phyloP scores from a whole-genome alignment of 1,140 invertebrate genomes.

The Coenobita brevimanus region DNA sequence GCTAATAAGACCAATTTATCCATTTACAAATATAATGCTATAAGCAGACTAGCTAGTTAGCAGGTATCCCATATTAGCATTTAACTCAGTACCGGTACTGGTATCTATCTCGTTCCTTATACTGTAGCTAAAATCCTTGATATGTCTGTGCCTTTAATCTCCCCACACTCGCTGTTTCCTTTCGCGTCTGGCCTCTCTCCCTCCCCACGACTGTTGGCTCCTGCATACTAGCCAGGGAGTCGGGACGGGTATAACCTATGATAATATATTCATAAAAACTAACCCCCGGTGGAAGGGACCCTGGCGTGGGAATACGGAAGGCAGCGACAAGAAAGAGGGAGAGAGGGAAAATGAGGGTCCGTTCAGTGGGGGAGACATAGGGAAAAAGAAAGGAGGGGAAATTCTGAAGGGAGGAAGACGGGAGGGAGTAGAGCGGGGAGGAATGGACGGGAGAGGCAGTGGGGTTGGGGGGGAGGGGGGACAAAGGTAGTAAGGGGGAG shows the following conservation, averaged over 20 bases:
- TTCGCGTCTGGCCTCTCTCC: too few relatives aligned
- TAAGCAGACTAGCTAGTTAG: too few relatives aligned
- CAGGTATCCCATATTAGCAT: too few relatives aligned
- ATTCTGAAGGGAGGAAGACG: not conserved
- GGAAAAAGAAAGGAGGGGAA: not conserved
- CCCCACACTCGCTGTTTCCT: too few relatives aligned
- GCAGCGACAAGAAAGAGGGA: not conserved
- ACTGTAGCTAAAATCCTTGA: too few relatives aligned
- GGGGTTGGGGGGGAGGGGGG: not conserved
- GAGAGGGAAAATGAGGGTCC: not conserved
- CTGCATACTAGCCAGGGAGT: not conserved
- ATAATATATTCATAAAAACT: slow-evolving; percentile 64
- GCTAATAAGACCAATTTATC: too few relatives aligned
- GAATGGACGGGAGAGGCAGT: not conserved
- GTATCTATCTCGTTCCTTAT: too few relatives aligned
- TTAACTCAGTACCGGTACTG: too few relatives aligned
- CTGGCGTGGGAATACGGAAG: slow-evolving; percentile 50
- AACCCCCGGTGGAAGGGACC: slow-evolving; percentile 45
- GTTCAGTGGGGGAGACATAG: not conserved
- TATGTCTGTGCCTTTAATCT: too few relatives aligned
- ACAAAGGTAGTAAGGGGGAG: not conserved
- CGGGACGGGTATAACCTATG: slow-evolving; percentile 34
- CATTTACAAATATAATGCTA: too few relatives aligned
- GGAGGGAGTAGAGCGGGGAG: not conserved
- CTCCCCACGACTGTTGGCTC: not conserved